Base-by-base conservation (phyloP, 2,888 invertebrate genomes). In the Ectropis crepuscularia region DNA sequence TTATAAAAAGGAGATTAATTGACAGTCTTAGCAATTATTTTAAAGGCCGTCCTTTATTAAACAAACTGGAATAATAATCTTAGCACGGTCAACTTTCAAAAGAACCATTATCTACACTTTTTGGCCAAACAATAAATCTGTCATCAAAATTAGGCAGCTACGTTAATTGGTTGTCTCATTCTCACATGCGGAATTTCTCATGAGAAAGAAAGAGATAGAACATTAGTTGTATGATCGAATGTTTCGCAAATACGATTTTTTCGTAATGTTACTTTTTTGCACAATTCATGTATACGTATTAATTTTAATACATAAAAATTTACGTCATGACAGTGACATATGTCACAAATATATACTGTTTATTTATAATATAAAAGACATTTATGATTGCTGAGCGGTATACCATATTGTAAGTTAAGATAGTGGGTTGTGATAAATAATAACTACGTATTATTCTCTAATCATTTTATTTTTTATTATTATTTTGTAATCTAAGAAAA, bases 341-440 rank as follows among this genome's bases (percentile, higher is more conserved):
- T 77, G 80, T 80, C 79, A 69, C 73, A 77, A 70, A 61, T 43
- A 47, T 57, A 59, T 63, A 65, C 63, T 53, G 48, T 73, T 70
- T 69, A 70, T 60, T 75, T 81, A 78, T 81, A 77, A 70, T 46
- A 49, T 61, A 74, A 77, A 78, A 79, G 79, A 74, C 78, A 79
- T 83, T 58, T 55, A 37, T 9, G 53, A 60, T 62, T 62, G 84
- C 79, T 77, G 75, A 75, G 71, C 76, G 70, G 89, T 88, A 88
- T 88, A 88, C 88, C 86, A 79, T 70, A 63, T 68, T 68, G 12
- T 70, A 65, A 68, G 57, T 80, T 71, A 72, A 68, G 58, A 46
- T 74, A 74, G 67, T 59, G 2, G 37, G 64, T 55, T 67, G 58
- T 65, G 28, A 64, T 63, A 48, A 59, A 64, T 64, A 61, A 61